These are phyloP conservation scores for Vanacampus margaritifer DNA, from an alignment of 2,113 vertebrate species.

Conservation along the genomic window DNA sequence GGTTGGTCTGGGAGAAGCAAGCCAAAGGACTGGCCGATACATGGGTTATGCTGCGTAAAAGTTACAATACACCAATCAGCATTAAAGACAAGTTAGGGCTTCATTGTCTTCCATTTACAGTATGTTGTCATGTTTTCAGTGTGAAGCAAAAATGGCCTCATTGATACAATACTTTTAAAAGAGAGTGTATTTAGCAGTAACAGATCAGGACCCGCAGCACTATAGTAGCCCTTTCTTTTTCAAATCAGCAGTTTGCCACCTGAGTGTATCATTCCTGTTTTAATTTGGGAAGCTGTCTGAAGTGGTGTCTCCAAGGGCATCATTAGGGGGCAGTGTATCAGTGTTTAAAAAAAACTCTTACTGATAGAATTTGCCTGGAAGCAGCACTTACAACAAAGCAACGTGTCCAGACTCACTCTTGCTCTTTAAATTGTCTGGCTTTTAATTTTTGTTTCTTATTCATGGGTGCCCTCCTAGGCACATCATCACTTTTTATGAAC, in stretches of 20 bases:
- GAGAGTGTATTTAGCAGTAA: constrained; percentile 31
- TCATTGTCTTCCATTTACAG: too few species aligned
- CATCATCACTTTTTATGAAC: not conserved
- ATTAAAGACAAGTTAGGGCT: too few species aligned
- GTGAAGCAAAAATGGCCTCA: not conserved
- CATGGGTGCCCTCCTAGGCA: not conserved
- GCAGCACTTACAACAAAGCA: constrained; percentile 39
- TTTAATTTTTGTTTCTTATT: not conserved
- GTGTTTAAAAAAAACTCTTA: constrained; percentile 30
- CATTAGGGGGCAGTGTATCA: constrained; percentile 65
- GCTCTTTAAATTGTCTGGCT: constrained; percentile 13
- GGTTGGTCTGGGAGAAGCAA: too few species aligned
- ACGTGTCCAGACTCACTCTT: constrained; percentile 38
- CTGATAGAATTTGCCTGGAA: constrained; percentile 57
- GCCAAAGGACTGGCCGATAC: too few species aligned
- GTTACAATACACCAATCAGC: too few species aligned
- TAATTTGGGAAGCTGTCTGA: constrained; percentile 56
- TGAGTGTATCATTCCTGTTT: constrained; percentile 63
- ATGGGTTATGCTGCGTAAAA: too few species aligned
- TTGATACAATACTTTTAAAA: not conserved
- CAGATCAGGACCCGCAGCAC: constrained; percentile 5
- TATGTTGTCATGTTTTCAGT: too few species aligned
- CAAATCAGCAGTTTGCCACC: constrained; percentile 70
- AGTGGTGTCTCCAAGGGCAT: constrained; percentile 69
- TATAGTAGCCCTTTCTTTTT: constrained; percentile 50